phyloP scores from a whole-genome alignment of 2,113 vertebrate genomes.

The Hemibagrus wyckioides region DNA sequence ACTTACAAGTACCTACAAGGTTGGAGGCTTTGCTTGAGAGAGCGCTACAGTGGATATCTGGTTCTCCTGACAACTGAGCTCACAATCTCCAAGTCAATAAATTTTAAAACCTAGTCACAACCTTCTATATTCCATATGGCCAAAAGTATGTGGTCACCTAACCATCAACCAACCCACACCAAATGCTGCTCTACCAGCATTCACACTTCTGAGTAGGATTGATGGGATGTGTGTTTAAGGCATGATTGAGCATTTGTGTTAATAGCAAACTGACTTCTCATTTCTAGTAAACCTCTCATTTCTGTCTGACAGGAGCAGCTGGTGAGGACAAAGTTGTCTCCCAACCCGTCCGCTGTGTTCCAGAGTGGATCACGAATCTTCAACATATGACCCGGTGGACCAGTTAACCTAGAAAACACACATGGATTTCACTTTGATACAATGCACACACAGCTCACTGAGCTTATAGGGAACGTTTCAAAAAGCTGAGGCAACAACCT shows the following conservation, averaged over 20 bases:
- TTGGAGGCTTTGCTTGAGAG: no score
- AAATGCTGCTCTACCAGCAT: not conserved
- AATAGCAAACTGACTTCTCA: not conserved
- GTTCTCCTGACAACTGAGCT: not conserved
- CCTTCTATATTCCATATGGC: no score
- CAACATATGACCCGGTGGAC: constrained; percentile 76
- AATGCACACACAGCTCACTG: not conserved
- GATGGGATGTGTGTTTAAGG: not conserved
- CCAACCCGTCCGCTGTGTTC: constrained; percentile 92
- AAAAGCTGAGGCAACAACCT: constrained; percentile 21
- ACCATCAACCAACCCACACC: no score
- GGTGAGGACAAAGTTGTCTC: constrained; percentile 83
- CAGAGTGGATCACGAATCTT: constrained; percentile 85
- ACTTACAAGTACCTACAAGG: not conserved
- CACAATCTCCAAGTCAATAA: not conserved
- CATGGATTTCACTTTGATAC: not conserved
- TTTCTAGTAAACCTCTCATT: not conserved
- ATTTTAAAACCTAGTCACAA: not conserved
- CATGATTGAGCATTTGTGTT: not conserved
- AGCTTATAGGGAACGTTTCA: constrained; percentile 1
- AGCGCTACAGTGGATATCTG: no score
- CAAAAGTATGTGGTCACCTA: no score
- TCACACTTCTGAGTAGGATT: not conserved
- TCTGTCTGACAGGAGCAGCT: constrained; percentile 78
- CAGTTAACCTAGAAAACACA: constrained; percentile 9